A percentile compares a stretch with the other conserved stretches of the same genome.
These are phyloP conservation scores for Ophonus ardosiacus DNA, from an alignment of 2,888 invertebrate genomes.

Conservation along the genomic window DNA sequence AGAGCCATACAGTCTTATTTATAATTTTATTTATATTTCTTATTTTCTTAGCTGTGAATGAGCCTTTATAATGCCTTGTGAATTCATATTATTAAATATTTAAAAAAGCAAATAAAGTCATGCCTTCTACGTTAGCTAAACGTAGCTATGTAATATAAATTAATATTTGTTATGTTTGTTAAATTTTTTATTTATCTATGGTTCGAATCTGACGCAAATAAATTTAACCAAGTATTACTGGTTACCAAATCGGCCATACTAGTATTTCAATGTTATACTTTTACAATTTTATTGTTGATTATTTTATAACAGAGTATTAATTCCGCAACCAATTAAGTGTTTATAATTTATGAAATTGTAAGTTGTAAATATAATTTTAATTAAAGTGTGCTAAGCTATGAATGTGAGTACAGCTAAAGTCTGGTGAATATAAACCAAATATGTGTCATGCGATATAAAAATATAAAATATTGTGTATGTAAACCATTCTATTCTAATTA, in stretches of 20 bases:
- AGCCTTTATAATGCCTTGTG: no score
- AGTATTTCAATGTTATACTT: conserved; percentile 2
- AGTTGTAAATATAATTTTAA: conserved; percentile 17
- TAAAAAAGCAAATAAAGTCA: no score
- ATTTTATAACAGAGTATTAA: conserved; percentile 14
- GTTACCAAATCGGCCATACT: not conserved
- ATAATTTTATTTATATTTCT: no score
- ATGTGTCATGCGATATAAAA: conserved; percentile 26
- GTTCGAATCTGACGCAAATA: not conserved
- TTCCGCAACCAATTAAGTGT: not conserved
- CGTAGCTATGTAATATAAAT: not conserved
- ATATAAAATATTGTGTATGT: conserved; percentile 38
- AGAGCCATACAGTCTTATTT: no score
- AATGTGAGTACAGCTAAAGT: conserved; percentile 13
- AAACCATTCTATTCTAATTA: conserved; percentile 31
- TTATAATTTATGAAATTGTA: conserved; percentile 9
- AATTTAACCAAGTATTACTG: not conserved
- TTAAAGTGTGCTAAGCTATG: conserved; percentile 49
- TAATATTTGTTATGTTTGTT: not conserved
- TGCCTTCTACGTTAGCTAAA: no score
- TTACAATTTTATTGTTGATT: conserved; percentile 19
- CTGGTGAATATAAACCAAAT: conserved; percentile 36
- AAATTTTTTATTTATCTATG: not conserved
- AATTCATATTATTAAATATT: no score
- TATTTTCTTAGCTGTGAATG: no score